Evolutionary conservation across 2,888 invertebrate species (phyloP).

Genomic region (Sminthurides aquaticus): DNA sequence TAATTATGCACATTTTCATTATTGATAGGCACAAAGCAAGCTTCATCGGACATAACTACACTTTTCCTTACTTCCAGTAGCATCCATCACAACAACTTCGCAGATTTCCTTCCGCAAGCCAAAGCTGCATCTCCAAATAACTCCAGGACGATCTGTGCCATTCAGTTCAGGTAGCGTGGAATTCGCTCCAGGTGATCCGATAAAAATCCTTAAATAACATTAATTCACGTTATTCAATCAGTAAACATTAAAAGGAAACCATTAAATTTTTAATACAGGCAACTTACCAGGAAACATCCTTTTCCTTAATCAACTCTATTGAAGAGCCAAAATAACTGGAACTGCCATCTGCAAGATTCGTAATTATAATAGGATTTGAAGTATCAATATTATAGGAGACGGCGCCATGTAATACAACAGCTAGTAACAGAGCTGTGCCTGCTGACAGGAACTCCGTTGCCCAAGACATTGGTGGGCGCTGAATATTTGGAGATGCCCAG

Average conservation of each 20-base stretch:
- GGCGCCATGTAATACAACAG: neutral
- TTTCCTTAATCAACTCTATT: conserved; percentile 4
- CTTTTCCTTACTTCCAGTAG: conserved; percentile 44
- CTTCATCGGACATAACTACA: no score
- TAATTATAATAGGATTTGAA: conserved; percentile 14
- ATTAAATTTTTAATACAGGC: no score
- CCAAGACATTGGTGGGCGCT: no score
- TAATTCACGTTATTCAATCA: no score
- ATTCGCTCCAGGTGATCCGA: conserved; percentile 55
- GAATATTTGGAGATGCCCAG: no score
- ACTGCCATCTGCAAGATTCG: conserved; percentile 8
- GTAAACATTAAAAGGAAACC: no score
- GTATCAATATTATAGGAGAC: conserved; percentile 11
- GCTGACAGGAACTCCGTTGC: no score
- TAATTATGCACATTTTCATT: no score
- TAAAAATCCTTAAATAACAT: conserved; percentile 49
- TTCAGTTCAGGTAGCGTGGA: conserved; percentile 47
- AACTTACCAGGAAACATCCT: neutral
- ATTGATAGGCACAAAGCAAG: no score
- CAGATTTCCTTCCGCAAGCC: conserved; percentile 45
- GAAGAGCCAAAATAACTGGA: conserved; percentile 16
- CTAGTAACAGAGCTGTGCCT: no score
- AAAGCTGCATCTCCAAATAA: conserved; percentile 50
- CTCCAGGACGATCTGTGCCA: conserved; percentile 52
- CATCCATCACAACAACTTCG: conserved; percentile 48